Conservation (phyloP, 1,140 invertebrate genomes). For the Aphidius gifuensis region DNA sequence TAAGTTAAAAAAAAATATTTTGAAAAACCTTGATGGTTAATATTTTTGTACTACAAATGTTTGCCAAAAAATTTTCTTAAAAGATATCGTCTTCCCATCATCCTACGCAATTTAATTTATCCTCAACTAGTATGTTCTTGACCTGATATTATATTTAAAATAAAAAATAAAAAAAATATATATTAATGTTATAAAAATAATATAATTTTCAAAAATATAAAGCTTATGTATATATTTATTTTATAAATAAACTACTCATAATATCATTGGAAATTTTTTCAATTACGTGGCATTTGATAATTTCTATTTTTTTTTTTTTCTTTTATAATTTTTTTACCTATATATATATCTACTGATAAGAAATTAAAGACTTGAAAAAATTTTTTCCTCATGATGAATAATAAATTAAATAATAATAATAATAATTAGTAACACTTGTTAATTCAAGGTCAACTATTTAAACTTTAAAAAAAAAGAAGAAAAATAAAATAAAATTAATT, state of each 20-base stretch:
- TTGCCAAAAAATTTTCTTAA: constrained; percentile 46
- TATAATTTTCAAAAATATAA: constrained; percentile 6
- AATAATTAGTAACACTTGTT: no score
- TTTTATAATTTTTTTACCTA: background rate
- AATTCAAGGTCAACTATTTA: no score
- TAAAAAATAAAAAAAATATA: constrained; percentile 7
- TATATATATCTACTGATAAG: background rate
- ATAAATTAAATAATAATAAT: no score
- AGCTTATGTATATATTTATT: no score
- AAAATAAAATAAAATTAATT: no score
- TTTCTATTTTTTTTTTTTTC: background rate
- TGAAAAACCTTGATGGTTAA: no score
- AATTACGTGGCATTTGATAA: background rate
- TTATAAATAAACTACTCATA: no score
- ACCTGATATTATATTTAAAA: constrained; percentile 18
- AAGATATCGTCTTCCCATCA: constrained; percentile 36
- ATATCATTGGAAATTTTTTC: no score
- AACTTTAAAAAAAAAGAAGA: no score
- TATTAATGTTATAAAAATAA: background rate
- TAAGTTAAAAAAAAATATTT: no score
- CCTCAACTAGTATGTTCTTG: constrained; percentile 19
- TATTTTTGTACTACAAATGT: constrained; percentile 29
- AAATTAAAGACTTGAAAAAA: no score
- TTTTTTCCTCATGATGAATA: no score
- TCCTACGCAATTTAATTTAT: constrained; percentile 14